Evolutionary conservation across 2,888 invertebrate genomes (phyloP), one percentile per base, ranked within the genome.

Genomic region (Drosophila paramelanica): DNA sequence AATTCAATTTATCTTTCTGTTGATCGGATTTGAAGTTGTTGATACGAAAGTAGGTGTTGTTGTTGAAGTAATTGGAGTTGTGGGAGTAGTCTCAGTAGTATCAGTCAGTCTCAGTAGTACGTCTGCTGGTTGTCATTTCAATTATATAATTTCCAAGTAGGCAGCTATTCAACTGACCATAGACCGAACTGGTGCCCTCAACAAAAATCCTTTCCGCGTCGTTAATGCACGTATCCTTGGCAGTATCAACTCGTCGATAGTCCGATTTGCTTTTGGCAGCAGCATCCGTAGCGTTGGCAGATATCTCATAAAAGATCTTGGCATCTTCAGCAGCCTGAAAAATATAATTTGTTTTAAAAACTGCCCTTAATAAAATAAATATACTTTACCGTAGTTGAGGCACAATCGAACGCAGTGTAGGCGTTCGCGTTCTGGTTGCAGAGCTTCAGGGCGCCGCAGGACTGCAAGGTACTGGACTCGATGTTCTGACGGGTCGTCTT

Each of bases 191-290:
- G 1, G 80, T 83, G 5, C 42, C 23, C 36, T 67, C 69, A 6
- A 83, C 83, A 23, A 71, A 83, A 1, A 5, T 43, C n/a, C 56
- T 46, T 31, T 81, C 69, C 3, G 78, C 77, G 0, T 56, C 11
- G 5, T 49, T 73, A 0, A 70, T 11, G 41, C 81, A 81, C 7
- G 47, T 5, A 1, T 14, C 11, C 43, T 36, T 70, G 3, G 2
- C 11, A n/a, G 38, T 60, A 1, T 38, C 23, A 14, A 53, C 8
- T 7, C 4, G 0, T 1, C 1, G 39, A n/a, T 53, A 74, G 14
- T 67, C 65, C 13, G 33, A 46, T 36, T 67, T 59, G 43, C 53
- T 59, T 7, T 31, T 47, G 13, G 33, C 39, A 8, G 61, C 66
- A 5, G 47, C 53, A 8, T 65, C 53, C 4, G 66, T 49, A 1